phyloP scores from a whole-genome alignment of 2,113 vertebrate genomes.

The Chamaetylas fuelleborni region DNA sequence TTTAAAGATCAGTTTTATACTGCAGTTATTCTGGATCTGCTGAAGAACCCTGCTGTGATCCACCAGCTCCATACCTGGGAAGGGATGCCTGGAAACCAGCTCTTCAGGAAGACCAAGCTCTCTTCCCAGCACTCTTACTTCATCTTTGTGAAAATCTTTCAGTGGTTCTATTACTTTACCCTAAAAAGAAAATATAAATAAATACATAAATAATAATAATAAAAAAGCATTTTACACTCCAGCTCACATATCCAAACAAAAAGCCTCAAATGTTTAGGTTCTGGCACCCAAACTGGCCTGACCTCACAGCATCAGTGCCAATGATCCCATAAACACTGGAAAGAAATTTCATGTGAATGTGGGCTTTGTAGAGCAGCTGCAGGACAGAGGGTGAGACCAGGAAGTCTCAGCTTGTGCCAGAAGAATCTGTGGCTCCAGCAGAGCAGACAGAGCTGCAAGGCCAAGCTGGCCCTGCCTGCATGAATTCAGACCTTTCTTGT shows the following conservation, averaged over 20 bases:
- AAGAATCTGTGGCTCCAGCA: not conserved
- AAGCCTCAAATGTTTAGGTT: not conserved
- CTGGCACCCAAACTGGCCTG: not conserved
- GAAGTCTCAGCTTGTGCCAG: not conserved
- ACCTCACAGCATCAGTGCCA: not conserved
- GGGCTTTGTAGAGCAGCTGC: not conserved
- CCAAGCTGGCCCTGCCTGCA: not conserved
- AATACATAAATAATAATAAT: too few relatives aligned
- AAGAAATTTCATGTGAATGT: not conserved
- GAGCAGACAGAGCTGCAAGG: not conserved
- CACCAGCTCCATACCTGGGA: slow-evolving; percentile 80
- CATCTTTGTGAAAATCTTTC: slow-evolving; percentile 99
- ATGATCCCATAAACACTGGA: not conserved
- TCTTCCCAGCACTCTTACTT: slow-evolving; percentile 91
- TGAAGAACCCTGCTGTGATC: not conserved
- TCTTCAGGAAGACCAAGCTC: slow-evolving; percentile 96
- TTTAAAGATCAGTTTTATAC: not conserved
- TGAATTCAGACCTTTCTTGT: not conserved
- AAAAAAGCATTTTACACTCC: not conserved
- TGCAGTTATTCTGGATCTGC: not conserved
- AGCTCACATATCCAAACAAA: not conserved
- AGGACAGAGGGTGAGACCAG: not conserved
- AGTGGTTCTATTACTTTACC: slow-evolving; percentile 98
- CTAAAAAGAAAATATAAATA: slow-evolving; percentile 70
- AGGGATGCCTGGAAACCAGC: slow-evolving; percentile 93